phyloP scores from a whole-genome alignment of 2,113 vertebrate species.

The Semicossyphus pulcher region DNA sequence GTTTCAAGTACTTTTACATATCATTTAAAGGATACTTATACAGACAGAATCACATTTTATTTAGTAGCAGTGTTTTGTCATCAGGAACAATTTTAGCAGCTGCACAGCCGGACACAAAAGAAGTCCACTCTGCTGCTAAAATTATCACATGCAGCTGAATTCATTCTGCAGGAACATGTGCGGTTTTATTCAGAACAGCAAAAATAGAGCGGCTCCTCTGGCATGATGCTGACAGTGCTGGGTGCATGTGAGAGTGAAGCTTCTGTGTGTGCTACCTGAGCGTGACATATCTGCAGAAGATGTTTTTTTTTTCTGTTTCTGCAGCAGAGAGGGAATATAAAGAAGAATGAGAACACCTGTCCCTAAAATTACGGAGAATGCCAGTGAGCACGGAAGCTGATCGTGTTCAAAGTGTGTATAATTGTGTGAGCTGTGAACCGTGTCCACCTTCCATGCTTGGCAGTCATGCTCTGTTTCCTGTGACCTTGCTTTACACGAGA shows the following conservation, averaged over 20 bases:
- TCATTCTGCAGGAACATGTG: constrained; percentile 18
- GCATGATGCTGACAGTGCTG: constrained; percentile 51
- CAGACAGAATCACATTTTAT: neutral
- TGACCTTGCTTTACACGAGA: constrained; percentile 47
- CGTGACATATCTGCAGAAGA: constrained; percentile 58
- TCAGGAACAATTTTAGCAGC: constrained; percentile 10
- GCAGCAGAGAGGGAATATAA: constrained; percentile 17
- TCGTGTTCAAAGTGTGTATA: constrained; percentile 49
- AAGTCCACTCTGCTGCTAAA: neutral
- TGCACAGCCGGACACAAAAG: constrained; percentile 11
- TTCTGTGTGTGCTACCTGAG: constrained; percentile 31
- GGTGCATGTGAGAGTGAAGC: constrained; percentile 42
- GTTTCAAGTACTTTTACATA: neutral
- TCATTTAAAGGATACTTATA: neutral
- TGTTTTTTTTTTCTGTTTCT: constrained; percentile 10
- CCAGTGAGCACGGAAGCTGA: constrained; percentile 35
- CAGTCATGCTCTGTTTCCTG: constrained; percentile 44
- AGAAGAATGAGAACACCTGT: constrained; percentile 55
- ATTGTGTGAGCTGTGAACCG: constrained; percentile 46
- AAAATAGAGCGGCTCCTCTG: constrained; percentile 32
- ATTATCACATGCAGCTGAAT: neutral
- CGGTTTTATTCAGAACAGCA: constrained; percentile 21
- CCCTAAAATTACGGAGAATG: constrained; percentile 30
- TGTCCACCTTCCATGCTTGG: constrained; percentile 37
- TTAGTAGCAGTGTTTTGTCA: neutral